Evolutionary conservation across 2,888 invertebrate genomes (phyloP).

Genomic region (Xanthia togata): DNA sequence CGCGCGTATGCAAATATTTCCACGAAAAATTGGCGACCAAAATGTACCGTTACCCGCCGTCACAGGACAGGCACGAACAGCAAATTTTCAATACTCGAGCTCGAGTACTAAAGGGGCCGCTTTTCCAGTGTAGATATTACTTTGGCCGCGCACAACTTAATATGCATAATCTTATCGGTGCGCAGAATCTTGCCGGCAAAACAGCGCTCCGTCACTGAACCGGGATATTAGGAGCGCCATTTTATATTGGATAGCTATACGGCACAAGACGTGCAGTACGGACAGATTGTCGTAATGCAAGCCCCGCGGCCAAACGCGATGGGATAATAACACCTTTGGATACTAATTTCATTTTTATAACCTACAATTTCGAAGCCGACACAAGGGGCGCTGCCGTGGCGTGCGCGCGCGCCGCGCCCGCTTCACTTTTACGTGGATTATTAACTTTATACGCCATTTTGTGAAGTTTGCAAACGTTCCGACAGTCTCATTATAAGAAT

Average conservation of each 20-base stretch:
- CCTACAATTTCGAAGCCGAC: conserved; percentile 91
- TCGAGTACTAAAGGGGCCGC: conserved; percentile 80
- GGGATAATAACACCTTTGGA: conserved; percentile 90
- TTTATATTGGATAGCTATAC: conserved; percentile 91
- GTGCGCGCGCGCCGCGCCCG: conserved; percentile 85
- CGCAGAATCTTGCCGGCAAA: conserved; percentile 88
- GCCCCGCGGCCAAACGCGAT: conserved; percentile 90
- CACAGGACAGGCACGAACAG: conserved; percentile 81
- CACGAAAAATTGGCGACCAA: conserved; percentile 74
- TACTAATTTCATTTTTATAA: conserved; percentile 91
- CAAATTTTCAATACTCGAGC: conserved; percentile 82
- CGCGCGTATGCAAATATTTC: conserved; percentile 77
- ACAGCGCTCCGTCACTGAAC: conserved; percentile 87
- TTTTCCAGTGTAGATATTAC: conserved; percentile 89
- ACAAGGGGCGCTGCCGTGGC: conserved; percentile 90
- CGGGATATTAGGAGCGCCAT: conserved; percentile 91
- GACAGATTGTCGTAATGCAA: conserved; percentile 91
- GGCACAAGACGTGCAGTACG: conserved; percentile 90
- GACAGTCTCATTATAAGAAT: conserved; percentile 88
- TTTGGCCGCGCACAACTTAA: conserved; percentile 89
- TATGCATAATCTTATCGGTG: conserved; percentile 90
- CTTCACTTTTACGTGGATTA: conserved; percentile 88
- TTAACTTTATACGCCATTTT: conserved; percentile 90
- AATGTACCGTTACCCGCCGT: conserved; percentile 78
- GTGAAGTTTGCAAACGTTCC: conserved; percentile 89